These are phyloP conservation scores for Colostygia pectinataria DNA, from an alignment of 2,888 invertebrate species.

Conservation along the genomic window DNA sequence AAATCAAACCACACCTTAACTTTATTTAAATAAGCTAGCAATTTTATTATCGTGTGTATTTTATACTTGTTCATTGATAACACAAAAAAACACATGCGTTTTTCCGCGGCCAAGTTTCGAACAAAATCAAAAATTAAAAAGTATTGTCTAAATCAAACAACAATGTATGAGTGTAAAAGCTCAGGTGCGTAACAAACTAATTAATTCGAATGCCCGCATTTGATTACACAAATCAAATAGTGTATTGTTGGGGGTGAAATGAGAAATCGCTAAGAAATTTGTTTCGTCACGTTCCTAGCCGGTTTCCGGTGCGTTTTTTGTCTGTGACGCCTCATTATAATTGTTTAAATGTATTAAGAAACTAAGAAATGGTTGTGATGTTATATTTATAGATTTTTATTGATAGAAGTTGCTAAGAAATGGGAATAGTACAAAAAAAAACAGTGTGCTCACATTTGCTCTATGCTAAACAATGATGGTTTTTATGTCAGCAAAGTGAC, in stretches of 20 bases:
- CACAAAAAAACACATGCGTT: slow-evolving; percentile 24
- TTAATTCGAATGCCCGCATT: slow-evolving; percentile 81
- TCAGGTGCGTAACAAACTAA: slow-evolving; percentile 82
- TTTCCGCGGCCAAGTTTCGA: background rate
- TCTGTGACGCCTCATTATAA: slow-evolving; percentile 62
- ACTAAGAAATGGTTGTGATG: slow-evolving; percentile 1
- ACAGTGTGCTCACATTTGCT: too few relatives aligned
- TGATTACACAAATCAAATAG: slow-evolving; percentile 83
- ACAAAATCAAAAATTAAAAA: background rate
- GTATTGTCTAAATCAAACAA: slow-evolving; percentile 25
- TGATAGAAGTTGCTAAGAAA: too few relatives aligned
- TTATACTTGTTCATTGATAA: slow-evolving; percentile 2
- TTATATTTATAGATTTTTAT: too few relatives aligned
- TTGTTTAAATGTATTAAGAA: background rate
- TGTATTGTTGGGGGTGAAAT: slow-evolving; percentile 74
- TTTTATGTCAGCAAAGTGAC: too few relatives aligned
- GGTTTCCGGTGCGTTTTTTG: slow-evolving; percentile 73
- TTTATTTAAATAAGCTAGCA: background rate
- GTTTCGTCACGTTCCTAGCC: slow-evolving; percentile 75
- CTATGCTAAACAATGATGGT: too few relatives aligned
- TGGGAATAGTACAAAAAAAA: too few relatives aligned
- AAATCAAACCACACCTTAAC: slow-evolving; percentile 10
- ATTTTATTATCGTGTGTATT: background rate
- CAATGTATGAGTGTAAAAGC: slow-evolving; percentile 65
- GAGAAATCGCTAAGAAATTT: slow-evolving; percentile 82